Conservation (phyloP, 2,113 vertebrate species). For the Talpa occidentalis region DNA sequence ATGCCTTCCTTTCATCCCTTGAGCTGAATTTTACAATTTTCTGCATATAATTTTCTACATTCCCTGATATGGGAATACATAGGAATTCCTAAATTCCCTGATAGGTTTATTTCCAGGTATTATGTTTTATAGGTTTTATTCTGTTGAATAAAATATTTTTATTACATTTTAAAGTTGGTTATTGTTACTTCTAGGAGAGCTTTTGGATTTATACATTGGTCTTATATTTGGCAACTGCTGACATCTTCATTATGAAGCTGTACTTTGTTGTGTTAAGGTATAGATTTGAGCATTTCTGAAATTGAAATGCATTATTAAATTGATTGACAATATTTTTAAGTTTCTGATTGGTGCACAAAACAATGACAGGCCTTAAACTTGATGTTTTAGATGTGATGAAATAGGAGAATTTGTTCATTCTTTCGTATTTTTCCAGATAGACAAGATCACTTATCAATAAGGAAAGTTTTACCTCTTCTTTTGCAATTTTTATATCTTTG, state of each 20-base stretch:
- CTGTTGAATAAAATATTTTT: neutral
- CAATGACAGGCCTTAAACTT: neutral
- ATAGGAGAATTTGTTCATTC: neutral
- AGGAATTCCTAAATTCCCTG: neutral
- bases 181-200: neutral
- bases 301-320: neutral
- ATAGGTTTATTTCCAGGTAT: neutral
- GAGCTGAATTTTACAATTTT: neutral
- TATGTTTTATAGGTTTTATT: neutral
- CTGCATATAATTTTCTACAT: too few relatives aligned
- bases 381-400: constrained; percentile 32
- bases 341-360: neutral
- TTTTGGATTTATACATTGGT: neutral
- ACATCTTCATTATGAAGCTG: neutral
- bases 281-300: constrained; percentile 5
- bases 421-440: constrained; percentile 11
- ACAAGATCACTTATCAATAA: neutral
- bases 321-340: neutral
- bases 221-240: neutral
- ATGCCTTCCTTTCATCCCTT: neutral
- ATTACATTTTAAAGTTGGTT: neutral
- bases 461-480: neutral
- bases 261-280: neutral
- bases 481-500: neutral
- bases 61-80: neutral